Evolutionary conservation across 2,113 vertebrate genomes (phyloP).

Genomic region (Barnardius zonarius): DNA sequence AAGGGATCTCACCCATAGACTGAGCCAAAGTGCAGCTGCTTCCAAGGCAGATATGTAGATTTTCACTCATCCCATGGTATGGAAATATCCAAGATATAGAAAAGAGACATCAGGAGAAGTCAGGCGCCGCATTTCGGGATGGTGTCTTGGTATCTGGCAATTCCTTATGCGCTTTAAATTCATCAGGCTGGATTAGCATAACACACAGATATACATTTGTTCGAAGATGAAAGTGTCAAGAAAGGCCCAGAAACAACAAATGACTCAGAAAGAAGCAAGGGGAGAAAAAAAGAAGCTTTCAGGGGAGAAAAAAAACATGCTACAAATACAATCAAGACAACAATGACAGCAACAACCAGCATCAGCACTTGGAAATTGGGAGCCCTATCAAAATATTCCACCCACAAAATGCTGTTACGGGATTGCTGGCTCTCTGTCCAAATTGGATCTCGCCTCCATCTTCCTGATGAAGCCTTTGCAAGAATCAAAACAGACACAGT

Average conservation of each 20-base stretch:
- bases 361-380: conserved; percentile 14
- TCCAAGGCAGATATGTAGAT: neutral
- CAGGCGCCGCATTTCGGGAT: neutral
- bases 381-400: conserved; percentile 49
- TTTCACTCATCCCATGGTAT: neutral
- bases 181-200: neutral
- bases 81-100: neutral
- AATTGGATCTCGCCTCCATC: conserved; percentile 44
- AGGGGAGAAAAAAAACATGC: neutral
- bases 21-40: neutral
- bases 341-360: conserved; percentile 5
- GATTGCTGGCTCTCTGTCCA: conserved; percentile 41
- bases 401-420: conserved; percentile 33
- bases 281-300: neutral
- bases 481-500: conserved; percentile 45
- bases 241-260: conserved; percentile 16
- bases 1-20: neutral
- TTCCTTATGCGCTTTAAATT: neutral
- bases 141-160: neutral
- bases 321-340: conserved; percentile 5
- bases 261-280: neutral
- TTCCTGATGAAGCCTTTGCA: conserved; percentile 41
- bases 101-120: neutral
- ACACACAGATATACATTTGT: neutral
- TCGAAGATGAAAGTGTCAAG: neutral